Evolutionary conservation across 2,888 invertebrate species (phyloP).

Genomic region (Cataglyphis livida): DNA sequence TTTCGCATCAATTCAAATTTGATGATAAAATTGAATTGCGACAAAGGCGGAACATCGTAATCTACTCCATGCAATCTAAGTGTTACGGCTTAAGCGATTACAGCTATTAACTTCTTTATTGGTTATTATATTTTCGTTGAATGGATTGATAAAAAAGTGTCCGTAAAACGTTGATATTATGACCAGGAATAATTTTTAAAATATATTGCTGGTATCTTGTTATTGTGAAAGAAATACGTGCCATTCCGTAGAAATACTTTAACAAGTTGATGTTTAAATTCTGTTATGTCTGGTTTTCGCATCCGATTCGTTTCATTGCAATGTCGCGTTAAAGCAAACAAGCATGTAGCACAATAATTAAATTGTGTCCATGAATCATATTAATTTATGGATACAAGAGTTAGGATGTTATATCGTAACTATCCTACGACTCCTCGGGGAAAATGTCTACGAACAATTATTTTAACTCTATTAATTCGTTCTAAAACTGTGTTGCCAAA

Average conservation of each 20-base stretch:
- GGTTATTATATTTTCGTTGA: slow-evolving; percentile 41
- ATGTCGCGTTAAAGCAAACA: slow-evolving; percentile 7
- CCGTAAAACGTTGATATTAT: neutral
- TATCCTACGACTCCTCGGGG: neutral
- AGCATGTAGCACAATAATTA: slow-evolving; percentile 39
- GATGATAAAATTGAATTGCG: slow-evolving; percentile 15
- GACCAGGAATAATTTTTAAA: neutral
- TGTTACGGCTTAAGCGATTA: slow-evolving; percentile 63
- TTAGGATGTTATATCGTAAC: slow-evolving; percentile 1
- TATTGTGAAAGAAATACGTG: neutral
- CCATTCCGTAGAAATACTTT: neutral
- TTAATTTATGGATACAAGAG: slow-evolving; percentile 34
- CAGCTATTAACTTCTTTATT: slow-evolving; percentile 53
- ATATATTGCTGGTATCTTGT: neutral
- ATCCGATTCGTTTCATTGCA: slow-evolving; percentile 28
- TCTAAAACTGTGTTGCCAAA: neutral
- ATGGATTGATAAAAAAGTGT: slow-evolving; percentile 56
- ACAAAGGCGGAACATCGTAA: slow-evolving; percentile 33
- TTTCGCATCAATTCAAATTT: neutral
- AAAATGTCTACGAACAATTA: slow-evolving; percentile 4
- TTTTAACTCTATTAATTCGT: neutral
- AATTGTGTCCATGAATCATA: slow-evolving; percentile 45
- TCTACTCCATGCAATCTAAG: slow-evolving; percentile 50
- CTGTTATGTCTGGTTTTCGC: slow-evolving; percentile 25
- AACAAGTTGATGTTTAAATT: slow-evolving; percentile 26